phyloP scores from a whole-genome alignment of 2,113 vertebrate genomes.

The Bombycilla garrulus region DNA sequence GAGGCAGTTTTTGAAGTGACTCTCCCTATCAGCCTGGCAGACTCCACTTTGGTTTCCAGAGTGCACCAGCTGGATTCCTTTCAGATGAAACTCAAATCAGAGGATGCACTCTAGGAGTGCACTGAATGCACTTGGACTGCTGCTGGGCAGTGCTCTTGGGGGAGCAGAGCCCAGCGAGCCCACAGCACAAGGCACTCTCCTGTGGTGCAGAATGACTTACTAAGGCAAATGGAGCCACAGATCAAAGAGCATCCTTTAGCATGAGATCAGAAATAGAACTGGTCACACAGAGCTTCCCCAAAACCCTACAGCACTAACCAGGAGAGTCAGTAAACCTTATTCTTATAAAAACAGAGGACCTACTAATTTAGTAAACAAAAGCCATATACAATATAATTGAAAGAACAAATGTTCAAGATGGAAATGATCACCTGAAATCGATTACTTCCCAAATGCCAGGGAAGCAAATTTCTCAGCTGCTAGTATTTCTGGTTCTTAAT shows the following conservation, averaged over 20 bases:
- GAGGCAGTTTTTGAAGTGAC: background rate
- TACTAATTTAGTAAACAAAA: background rate
- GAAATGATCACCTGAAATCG: background rate
- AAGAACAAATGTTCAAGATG: background rate
- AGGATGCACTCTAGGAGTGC: background rate
- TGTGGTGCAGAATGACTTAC: background rate
- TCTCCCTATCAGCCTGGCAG: background rate
- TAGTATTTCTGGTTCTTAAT: background rate
- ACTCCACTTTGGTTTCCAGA: background rate
- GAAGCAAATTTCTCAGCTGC: background rate
- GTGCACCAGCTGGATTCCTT: constrained; percentile 2
- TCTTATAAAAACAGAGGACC: background rate
- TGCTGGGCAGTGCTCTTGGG: fast-evolving
- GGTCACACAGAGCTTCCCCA: background rate
- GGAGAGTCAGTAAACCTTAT: background rate
- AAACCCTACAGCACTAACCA: background rate
- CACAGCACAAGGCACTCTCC: background rate
- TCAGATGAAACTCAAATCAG: background rate
- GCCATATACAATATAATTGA: background rate
- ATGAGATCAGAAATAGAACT: background rate
- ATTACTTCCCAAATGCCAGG: background rate
- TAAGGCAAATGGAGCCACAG: background rate
- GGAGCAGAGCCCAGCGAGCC: background rate
- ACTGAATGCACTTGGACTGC: background rate
- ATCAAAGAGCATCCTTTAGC: background rate